Base-by-base conservation (phyloP, 2,113 vertebrate genomes). In the Etia nguti region DNA sequence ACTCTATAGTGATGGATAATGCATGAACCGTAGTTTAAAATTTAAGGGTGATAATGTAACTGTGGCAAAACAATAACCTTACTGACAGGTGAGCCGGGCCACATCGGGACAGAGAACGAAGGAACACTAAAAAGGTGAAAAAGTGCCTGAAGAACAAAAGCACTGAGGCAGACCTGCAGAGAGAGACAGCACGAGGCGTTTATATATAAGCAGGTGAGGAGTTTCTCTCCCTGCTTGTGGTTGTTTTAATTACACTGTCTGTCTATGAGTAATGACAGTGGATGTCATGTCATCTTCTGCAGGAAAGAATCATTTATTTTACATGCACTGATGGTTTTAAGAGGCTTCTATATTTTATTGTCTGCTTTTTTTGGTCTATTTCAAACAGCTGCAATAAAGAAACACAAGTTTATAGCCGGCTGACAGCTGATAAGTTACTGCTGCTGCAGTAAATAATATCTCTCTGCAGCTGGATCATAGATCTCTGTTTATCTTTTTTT, bases 31-130 rank as follows among this genome's bases (percentile, higher is more conserved):
- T 22, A 57, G 62, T 55, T 81, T 59, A 85, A 81, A 87, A 84
- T 89, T n/a, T 83, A 73, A 86, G 36, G 36, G 50, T 50, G 62
- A 60, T 85, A 86, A 57, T 83, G 68, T 86, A 59, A 80, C 81
- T 5, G 8, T 3, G 6, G 26, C 57, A 79, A 82, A 83, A 77
- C 85, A 83, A 52, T 82, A 70, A 55, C 81, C 59, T 65, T 62
- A 26, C 73, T 85, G 81, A 92, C 87, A 86, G 70, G 59, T 80
- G 38, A 80, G 41, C 5, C 20, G 70, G 79, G 16, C 75, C 79
- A 26, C 68, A 29, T 79, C 22, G 16, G 70, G 68, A 34, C 11
- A 43, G 48, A 77, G 7, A 46, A 36, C 1, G 15, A n/a, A 34
- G 34, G 36, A 4, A 46, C 79, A 50, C n/a, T 59, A 20, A 2